Evolutionary conservation across 2,888 invertebrate species (phyloP).

Genomic region (Philonicus albiceps): DNA sequence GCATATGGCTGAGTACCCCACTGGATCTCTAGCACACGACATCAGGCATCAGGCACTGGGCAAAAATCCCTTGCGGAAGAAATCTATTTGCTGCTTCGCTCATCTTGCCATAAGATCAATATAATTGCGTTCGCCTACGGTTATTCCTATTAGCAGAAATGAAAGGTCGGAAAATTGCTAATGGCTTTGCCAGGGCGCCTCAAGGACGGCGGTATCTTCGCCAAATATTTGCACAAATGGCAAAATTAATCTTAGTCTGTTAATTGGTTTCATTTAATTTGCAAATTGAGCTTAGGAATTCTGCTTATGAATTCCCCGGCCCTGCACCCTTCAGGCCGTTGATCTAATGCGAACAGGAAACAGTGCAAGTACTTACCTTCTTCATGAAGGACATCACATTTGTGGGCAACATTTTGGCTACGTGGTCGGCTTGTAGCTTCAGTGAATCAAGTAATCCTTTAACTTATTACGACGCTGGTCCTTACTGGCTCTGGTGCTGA

Average conservation of each 20-base stretch:
- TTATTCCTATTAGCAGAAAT: background rate
- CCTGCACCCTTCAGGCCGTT: background rate
- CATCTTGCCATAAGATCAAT: background rate
- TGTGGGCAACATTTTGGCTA: slow-evolving; percentile 81
- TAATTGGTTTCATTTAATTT: background rate
- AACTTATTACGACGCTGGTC: background rate
- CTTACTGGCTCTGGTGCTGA: background rate
- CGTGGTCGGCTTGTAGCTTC: background rate
- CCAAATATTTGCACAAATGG: background rate
- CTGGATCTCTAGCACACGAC: background rate
- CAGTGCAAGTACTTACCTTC: slow-evolving; percentile 74
- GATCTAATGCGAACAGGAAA: background rate
- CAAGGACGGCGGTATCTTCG: background rate
- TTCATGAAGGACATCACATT: slow-evolving; percentile 93
- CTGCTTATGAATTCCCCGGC: background rate
- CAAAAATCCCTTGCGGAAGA: background rate
- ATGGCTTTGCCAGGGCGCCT: background rate
- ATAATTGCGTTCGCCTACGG: background rate
- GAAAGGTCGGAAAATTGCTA: background rate
- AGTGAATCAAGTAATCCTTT: background rate
- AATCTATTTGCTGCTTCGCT: background rate
- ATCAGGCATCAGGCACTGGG: background rate
- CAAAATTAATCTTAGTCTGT: background rate
- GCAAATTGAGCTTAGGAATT: background rate
- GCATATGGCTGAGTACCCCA: slow-evolving; percentile 3